A percentile compares a stretch with the other conserved stretches of the same genome.
These are phyloP conservation scores for Xenus cinereus DNA, from an alignment of 2,113 vertebrate species.

Conservation along the genomic window DNA sequence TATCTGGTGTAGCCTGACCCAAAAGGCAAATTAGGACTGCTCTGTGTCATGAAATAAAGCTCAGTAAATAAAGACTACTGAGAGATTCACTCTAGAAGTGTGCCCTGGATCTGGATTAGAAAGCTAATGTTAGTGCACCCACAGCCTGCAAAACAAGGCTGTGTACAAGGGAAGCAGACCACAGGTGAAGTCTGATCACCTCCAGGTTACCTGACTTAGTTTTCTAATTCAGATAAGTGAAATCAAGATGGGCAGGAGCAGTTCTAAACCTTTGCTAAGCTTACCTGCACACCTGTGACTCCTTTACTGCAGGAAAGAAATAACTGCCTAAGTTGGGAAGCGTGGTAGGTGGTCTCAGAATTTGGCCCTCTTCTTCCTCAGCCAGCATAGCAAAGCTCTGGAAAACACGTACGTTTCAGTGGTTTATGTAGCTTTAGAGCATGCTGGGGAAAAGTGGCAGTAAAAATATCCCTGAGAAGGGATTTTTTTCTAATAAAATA, in stretches of 20 bases:
- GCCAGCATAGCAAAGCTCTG: neutral
- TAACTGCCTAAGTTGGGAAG: neutral
- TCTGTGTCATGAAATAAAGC: neutral
- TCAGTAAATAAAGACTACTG: neutral
- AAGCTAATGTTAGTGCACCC: neutral
- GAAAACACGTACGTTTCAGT: neutral
- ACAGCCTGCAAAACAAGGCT: neutral
- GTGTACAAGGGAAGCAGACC: neutral
- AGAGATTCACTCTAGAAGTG: neutral
- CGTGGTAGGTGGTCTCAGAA: neutral
- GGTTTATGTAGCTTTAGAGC: neutral
- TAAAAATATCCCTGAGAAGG: neutral
- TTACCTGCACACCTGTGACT: neutral
- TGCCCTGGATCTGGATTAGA: neutral
- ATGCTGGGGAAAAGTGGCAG: neutral
- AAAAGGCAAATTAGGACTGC: neutral
- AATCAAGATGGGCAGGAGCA: neutral
- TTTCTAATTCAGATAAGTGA: neutral
- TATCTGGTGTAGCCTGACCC: neutral
- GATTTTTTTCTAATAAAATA: conserved; percentile 16
- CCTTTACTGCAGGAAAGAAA: neutral
- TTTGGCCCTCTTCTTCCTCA: neutral
- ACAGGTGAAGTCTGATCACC: neutral
- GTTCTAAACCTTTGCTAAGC: neutral
- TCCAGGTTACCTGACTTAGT: neutral